Evolutionary conservation across 2,113 vertebrate genomes (phyloP).

Genomic region (Chionis minor): DNA sequence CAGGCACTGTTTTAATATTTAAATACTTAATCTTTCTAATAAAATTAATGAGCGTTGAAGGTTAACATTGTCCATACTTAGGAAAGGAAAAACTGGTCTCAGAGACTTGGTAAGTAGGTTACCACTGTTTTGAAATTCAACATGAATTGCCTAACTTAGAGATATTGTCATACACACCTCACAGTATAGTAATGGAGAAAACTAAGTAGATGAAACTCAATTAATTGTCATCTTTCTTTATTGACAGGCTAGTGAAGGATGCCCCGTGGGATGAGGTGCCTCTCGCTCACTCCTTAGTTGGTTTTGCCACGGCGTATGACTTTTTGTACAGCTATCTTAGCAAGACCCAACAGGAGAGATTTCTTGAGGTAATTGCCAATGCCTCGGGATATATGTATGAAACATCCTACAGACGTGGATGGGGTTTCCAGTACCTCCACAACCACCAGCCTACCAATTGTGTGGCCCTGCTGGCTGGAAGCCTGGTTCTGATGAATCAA

Average conservation of each 20-base stretch:
- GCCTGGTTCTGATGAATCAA: conserved; percentile 95
- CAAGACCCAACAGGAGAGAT: conserved; percentile 90
- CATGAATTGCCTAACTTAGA: not conserved
- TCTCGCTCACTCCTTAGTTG: conserved; percentile 93
- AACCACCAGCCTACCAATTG: conserved; percentile 99
- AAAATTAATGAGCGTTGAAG: not conserved
- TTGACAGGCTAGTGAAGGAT: conserved; percentile 94
- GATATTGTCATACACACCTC: not conserved
- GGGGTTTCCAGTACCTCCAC: conserved; percentile 98
- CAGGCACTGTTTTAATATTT: not conserved
- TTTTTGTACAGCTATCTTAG: conserved; percentile 91
- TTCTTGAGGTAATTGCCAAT: conserved; percentile 95
- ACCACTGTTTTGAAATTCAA: not conserved
- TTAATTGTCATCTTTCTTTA: conserved; percentile 22
- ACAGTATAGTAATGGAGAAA: not conserved
- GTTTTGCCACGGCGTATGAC: conserved; percentile 97
- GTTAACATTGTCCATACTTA: not conserved
- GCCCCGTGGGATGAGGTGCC: conserved; percentile 98
- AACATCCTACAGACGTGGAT: conserved; percentile 91
- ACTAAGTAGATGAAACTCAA: not conserved
- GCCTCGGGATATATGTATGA: conserved; percentile 93
- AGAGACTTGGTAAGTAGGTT: not conserved
- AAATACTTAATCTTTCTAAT: not conserved
- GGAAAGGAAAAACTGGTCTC: not conserved
- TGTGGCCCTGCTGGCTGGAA: conserved; percentile 93